These are phyloP conservation scores for Xiphias gladius DNA, from an alignment of 2,113 vertebrate species.

Conservation along the genomic window DNA sequence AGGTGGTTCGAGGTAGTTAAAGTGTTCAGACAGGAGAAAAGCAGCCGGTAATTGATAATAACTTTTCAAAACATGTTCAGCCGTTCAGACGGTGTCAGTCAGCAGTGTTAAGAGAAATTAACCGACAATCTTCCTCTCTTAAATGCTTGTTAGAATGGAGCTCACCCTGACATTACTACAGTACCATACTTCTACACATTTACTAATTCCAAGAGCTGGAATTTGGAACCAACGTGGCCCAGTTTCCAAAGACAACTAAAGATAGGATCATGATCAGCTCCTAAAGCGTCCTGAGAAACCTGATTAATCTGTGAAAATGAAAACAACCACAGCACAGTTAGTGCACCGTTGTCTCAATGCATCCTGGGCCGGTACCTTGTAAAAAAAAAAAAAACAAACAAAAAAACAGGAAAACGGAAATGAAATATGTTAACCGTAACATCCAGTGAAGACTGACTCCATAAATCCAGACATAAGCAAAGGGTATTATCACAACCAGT, in stretches of 20 bases:
- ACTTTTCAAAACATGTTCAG: constrained; percentile 20
- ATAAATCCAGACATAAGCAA: constrained; percentile 22
- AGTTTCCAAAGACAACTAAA: background rate
- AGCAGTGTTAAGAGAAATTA: constrained; percentile 7
- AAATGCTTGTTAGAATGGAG: constrained; percentile 8
- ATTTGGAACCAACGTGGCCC: background rate
- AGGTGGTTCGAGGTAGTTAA: constrained; percentile 1
- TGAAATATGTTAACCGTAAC: background rate
- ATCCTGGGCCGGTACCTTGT: background rate
- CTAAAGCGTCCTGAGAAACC: background rate
- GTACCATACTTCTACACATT: background rate
- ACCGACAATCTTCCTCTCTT: background rate
- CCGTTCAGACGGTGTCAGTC: constrained; percentile 18
- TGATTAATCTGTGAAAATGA: background rate
- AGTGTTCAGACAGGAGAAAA: constrained; percentile 35
- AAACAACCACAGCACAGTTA: background rate
- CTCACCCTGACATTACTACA: background rate
- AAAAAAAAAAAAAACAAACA: background rate
- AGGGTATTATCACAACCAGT: constrained; percentile 2
- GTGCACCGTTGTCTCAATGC: background rate
- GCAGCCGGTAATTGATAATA: constrained; percentile 35
- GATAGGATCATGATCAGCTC: background rate
- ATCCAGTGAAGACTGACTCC: constrained; percentile 1
- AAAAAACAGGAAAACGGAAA: background rate
- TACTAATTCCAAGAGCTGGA: background rate